Evolutionary conservation across 2,113 vertebrate species (phyloP).

Genomic region (Prionailurus bengalensis): DNA sequence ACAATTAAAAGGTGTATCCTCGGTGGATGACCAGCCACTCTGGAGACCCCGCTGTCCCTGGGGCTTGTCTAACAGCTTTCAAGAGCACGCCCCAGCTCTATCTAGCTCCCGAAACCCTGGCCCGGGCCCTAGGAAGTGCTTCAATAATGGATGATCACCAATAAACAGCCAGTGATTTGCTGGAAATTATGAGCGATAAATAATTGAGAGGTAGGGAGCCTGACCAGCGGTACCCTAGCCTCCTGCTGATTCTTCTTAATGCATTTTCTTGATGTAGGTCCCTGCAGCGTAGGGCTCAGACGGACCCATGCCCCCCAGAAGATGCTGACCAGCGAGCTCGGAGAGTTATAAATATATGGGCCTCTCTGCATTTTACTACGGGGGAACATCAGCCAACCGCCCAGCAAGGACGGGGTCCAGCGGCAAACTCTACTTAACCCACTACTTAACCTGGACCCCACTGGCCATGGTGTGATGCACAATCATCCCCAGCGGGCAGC

Average conservation of each 20-base stretch:
- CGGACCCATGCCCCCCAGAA: conserved; percentile 78
- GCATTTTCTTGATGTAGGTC: conserved; percentile 88
- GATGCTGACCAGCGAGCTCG: conserved; percentile 80
- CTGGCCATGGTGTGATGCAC: neutral
- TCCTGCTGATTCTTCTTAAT: conserved; percentile 88
- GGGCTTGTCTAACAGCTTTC: conserved; percentile 87
- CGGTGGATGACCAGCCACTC: conserved; percentile 87
- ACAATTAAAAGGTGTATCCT: conserved; percentile 91
- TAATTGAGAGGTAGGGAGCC: conserved; percentile 89
- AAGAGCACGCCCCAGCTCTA: conserved; percentile 80
- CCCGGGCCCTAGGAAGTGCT: conserved; percentile 88
- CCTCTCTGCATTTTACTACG: neutral
- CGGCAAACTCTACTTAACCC: neutral
- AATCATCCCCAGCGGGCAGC: neutral
- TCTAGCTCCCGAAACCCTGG: conserved; percentile 88
- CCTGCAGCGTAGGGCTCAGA: conserved; percentile 81
- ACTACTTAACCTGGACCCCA: neutral
- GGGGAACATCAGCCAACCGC: neutral
- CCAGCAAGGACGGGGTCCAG: neutral
- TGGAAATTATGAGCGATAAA: conserved; percentile 91
- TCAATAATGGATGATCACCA: conserved; percentile 91
- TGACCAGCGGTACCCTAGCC: conserved; percentile 83
- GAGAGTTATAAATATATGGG: conserved; percentile 56
- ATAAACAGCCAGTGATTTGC: conserved; percentile 90
- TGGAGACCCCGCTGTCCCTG: conserved; percentile 84